A percentile compares a stretch with the other conserved stretches of the same genome.
Evolutionary conservation across 2,888 invertebrate genomes (phyloP).

Genomic region (Conus canariensis): DNA sequence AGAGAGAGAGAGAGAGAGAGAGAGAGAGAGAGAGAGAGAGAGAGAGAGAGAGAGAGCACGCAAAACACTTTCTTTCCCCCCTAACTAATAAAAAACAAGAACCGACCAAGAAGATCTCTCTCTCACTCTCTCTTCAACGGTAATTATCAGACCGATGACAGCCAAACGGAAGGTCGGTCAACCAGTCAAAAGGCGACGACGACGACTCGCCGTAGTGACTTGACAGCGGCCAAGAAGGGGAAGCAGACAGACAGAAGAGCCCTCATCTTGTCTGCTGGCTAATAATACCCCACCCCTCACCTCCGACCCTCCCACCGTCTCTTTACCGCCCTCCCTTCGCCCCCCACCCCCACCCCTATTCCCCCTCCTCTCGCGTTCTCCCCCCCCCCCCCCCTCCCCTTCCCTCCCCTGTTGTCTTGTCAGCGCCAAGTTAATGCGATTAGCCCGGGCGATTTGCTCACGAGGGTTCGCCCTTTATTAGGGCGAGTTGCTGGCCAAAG

Average conservation of each 20-base stretch:
- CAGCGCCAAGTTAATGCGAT: conserved; percentile 12
- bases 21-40: no score
- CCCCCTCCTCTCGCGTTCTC: neutral
- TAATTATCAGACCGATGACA: no score
- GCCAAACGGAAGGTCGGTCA: no score
- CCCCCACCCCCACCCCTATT: neutral
- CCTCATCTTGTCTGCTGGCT: neutral
- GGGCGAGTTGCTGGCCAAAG: neutral
- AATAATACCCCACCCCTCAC: neutral
- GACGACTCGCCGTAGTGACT: no score
- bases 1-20: no score
- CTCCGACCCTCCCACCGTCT: neutral
- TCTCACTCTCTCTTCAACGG: neutral
- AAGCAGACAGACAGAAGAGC: no score
- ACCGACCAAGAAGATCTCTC: neutral
- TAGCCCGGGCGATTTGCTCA: neutral
- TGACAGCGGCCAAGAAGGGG: no score
- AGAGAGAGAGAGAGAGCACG: no score
- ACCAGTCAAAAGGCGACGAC: no score
- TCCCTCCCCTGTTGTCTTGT: neutral
- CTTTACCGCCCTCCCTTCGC: neutral
- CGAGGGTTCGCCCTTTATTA: neutral
- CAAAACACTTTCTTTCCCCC: no score
- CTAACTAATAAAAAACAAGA: no score
- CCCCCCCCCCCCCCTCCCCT: neutral